Conservation (phyloP, 2,797 vertebrate genomes). For the Denticeps clupeoides region DNA sequence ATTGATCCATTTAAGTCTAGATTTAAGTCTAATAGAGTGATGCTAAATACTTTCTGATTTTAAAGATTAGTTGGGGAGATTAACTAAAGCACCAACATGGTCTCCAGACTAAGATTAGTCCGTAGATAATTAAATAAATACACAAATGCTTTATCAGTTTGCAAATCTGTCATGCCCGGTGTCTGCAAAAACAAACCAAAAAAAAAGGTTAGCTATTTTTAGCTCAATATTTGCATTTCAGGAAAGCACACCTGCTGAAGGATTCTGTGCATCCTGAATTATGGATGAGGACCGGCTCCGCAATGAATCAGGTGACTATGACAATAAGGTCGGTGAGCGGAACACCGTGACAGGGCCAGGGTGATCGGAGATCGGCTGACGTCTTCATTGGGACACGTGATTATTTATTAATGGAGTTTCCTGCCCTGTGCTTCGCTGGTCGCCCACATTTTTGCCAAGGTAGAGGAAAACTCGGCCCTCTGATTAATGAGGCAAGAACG, state of each 20-base stretch:
- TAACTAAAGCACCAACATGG: too few relatives aligned
- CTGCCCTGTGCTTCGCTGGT: slow-evolving; percentile 8
- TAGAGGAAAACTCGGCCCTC: neutral
- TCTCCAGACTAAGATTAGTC: too few relatives aligned
- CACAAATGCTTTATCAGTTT: too few relatives aligned
- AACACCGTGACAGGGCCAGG: slow-evolving; percentile 11
- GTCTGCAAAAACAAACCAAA: too few relatives aligned
- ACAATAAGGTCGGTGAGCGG: slow-evolving; percentile 4
- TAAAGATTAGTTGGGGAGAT: too few relatives aligned
- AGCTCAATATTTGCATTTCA: slow-evolving; percentile 3
- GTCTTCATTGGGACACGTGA: slow-evolving; percentile 5
- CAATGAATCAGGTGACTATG: slow-evolving; percentile 13
- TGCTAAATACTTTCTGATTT: too few relatives aligned
- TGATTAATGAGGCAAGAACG: neutral
- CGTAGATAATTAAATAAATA: too few relatives aligned
- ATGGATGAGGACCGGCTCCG: slow-evolving; percentile 20
- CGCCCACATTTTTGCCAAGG: neutral
- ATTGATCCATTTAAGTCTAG: too few relatives aligned
- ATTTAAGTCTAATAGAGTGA: too few relatives aligned
- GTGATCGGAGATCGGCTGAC: slow-evolving; percentile 18
- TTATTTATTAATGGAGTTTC: slow-evolving; percentile 36
- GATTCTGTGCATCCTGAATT: slow-evolving; percentile 13
- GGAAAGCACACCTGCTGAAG: slow-evolving; percentile 3
- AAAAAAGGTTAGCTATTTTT: too few relatives aligned
- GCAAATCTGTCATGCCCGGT: too few relatives aligned